A percentile compares a stretch with the other conserved stretches of the same genome.
Evolutionary conservation across 2,888 invertebrate species (phyloP).

Genomic region (Horisme vitalbata): DNA sequence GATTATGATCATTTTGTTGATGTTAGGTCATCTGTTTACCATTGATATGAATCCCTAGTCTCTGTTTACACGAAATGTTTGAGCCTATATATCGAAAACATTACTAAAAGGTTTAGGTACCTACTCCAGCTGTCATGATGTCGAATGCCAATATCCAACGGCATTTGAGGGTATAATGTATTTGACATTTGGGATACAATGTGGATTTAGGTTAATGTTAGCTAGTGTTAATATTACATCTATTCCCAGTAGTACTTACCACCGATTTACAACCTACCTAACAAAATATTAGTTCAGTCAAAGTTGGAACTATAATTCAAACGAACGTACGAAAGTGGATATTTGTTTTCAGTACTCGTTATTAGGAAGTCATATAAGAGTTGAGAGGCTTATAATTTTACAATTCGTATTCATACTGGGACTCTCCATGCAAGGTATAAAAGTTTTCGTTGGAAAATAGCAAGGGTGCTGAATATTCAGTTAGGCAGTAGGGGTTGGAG

Average conservation of each 20-base stretch:
- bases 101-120: too few species aligned
- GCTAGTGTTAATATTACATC: background rate
- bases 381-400: conserved; percentile 12
- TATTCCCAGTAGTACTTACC: too few species aligned
- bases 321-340: conserved; percentile 2
- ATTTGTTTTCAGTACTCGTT: conserved; percentile 16
- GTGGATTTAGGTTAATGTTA: background rate
- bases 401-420: conserved; percentile 19
- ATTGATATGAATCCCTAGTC: too few species aligned
- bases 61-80: too few species aligned
- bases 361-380: conserved; percentile 19
- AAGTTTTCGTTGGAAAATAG: conserved; percentile 21
- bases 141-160: conserved; percentile 17
- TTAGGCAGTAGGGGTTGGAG: background rate
- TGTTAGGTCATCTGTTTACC: too few species aligned
- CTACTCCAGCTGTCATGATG: conserved; percentile 8
- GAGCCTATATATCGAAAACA: conserved; percentile 10
- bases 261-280: too few species aligned
- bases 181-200: conserved; percentile 5
- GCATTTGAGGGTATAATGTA: conserved; percentile 3
- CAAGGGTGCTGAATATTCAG: conserved; percentile 14
- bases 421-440: conserved; percentile 14
- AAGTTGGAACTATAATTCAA: conserved; percentile 4
- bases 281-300: background rate
- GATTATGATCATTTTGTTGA: too few species aligned